Base-by-base conservation (phyloP, 2,888 invertebrate genomes). In the Punctoribates punctum region DNA sequence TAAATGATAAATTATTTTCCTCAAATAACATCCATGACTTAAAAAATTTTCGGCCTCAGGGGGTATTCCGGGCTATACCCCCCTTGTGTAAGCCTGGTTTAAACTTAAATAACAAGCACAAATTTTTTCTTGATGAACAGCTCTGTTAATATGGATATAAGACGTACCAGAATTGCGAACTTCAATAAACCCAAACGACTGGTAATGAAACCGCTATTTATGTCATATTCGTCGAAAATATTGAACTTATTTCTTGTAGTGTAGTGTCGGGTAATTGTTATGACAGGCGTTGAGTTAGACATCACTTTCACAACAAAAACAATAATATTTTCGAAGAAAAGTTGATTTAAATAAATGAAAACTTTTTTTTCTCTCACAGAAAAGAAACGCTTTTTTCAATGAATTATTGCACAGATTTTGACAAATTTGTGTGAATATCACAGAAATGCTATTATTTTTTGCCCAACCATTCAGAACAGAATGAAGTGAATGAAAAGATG, bases 151-250 rank as follows among this genome's bases (percentile, higher is more conserved):
- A n/a, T n/a, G n/a, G 17, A 20, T 54, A 54, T 54, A 54, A 54
- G 20, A 67, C 67, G 3, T 38, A 67, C 67, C 67, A 67, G n/a
- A 6, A 67, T 34, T 1, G 38, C 13, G n/a, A 67, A 67, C 38
- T 67, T 67, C 38, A 38, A 34, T 67, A 67, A n/a, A 38, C 67
- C 67, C 34, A 67, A 29, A 27, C 67, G 34, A 38, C 67, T 67
- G 67, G 67, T 67, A 20, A 67, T 38, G 34, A 67, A 67, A 15
- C 67, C 20, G 20, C n/a, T 29, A 38, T 67, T 67, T 3, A 67
- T 38, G 20, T 67, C 67, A 11, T 38, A 67, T 1, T 67, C 67
- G 11, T 67, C 34, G n/a, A 67, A 67, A 38, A 67, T 17, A 9
- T 67, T 34, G 3, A 27, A 67, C 34, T 67, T 67, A 38, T 29